phyloP scores from a whole-genome alignment of 2,113 vertebrate genomes.

The Oreochromis aureus region DNA sequence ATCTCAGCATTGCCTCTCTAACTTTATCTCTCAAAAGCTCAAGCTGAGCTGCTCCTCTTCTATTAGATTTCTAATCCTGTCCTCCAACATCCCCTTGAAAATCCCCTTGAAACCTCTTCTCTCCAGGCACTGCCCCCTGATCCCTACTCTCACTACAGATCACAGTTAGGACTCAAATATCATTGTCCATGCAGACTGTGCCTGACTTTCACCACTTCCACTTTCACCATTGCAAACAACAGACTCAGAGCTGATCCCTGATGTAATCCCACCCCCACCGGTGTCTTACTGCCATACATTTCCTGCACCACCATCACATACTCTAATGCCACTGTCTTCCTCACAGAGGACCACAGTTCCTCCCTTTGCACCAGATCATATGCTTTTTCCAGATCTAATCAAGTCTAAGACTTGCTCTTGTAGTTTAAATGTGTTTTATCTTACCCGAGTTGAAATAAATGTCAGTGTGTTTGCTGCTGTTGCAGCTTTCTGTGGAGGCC shows the following conservation, averaged over 20 bases:
- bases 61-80: background rate
- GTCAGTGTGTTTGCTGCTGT: slow-evolving; percentile 34
- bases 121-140: background rate
- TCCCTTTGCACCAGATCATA: background rate
- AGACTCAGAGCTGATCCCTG: background rate
- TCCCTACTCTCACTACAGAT: background rate
- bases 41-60: background rate
- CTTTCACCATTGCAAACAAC: background rate
- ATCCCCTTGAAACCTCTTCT: background rate
- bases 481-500: slow-evolving; percentile 58
- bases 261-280: background rate
- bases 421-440: background rate
- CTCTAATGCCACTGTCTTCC: background rate
- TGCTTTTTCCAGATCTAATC: background rate
- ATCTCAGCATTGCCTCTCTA: background rate
- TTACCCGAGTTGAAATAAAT: slow-evolving; percentile 57
- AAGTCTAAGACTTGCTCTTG: background rate
- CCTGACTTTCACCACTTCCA: background rate
- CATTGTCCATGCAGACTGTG: background rate
- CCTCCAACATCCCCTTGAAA: background rate
- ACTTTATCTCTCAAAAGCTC: background rate
- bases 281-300: background rate
- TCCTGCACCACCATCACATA: background rate
- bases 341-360: background rate
- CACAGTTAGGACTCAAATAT: background rate